A percentile compares a stretch with the other conserved stretches of the same genome.
Evolutionary conservation across 1,140 invertebrate species (phyloP).

Genomic region (Formica selysi): DNA sequence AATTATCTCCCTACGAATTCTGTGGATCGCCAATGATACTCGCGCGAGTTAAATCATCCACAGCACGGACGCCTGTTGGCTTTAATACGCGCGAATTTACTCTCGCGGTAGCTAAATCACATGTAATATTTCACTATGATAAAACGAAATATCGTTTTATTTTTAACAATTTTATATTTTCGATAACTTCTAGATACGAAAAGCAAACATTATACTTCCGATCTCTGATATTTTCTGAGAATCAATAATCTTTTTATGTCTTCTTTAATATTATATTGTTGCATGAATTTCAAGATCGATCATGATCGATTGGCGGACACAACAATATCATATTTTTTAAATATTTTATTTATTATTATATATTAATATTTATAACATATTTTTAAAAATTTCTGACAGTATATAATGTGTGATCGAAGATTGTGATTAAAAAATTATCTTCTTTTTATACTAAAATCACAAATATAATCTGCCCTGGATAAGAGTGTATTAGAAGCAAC

Average conservation of each 20-base stretch:
- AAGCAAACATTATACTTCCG: background rate
- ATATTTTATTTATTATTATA: too few relatives aligned
- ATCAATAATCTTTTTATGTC: background rate
- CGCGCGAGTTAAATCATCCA: conserved; percentile 23
- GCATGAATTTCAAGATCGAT: too few relatives aligned
- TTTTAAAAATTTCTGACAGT: background rate
- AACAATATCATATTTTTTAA: background rate
- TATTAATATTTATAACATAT: too few relatives aligned
- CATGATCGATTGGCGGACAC: too few relatives aligned
- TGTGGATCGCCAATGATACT: conserved; percentile 12
- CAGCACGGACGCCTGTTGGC: background rate
- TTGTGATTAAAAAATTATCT: background rate
- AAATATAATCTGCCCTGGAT: background rate
- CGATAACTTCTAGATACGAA: background rate
- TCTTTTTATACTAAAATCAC: background rate
- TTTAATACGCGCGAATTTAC: conserved; percentile 11
- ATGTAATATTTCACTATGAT: background rate
- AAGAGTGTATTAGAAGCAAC: background rate
- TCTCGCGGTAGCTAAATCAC: background rate
- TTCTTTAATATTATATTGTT: background rate
- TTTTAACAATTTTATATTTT: background rate
- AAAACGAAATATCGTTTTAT: background rate
- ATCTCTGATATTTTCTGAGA: background rate
- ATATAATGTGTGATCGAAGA: background rate
- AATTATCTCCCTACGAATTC: conserved; percentile 41